Conservation (phyloP, 2,888 invertebrate species). For the Melipona bicolor region DNA sequence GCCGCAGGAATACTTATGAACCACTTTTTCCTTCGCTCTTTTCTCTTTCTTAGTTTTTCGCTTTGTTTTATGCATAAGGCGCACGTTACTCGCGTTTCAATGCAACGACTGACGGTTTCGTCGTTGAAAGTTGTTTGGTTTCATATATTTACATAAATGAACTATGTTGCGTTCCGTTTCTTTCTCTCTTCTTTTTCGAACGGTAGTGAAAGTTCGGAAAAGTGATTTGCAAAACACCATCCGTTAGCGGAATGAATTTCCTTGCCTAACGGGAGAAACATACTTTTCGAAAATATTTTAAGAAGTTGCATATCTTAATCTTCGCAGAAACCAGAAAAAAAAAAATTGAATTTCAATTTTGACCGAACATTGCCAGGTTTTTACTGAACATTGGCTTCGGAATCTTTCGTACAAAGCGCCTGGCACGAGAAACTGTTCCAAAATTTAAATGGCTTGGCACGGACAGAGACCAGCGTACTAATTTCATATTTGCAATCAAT, state of each 20-base stretch:
- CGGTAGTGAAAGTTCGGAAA: not conserved
- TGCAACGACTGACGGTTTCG: slow-evolving; percentile 5
- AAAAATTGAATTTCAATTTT: not conserved
- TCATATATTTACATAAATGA: not conserved
- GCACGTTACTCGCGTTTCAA: not conserved
- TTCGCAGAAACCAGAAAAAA: too few species aligned
- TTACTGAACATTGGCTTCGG: slow-evolving; percentile 21
- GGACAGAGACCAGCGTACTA: not conserved
- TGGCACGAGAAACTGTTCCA: slow-evolving; percentile 29
- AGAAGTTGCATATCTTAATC: too few species aligned
- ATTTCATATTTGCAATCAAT: slow-evolving; percentile 25
- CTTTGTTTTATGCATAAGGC: not conserved
- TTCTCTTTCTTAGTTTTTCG: slow-evolving; percentile 3
- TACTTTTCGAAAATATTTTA: not conserved
- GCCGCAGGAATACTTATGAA: slow-evolving; percentile 41
- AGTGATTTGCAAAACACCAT: not conserved
- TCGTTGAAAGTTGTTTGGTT: not conserved
- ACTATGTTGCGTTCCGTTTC: not conserved
- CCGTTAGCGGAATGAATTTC: not conserved
- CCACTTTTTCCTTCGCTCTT: slow-evolving; percentile 29
- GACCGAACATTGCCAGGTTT: not conserved
- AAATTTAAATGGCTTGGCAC: slow-evolving; percentile 29
- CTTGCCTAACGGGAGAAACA: not conserved
- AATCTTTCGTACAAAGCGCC: slow-evolving; percentile 31
- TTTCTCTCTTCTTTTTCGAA: not conserved